phyloP scores from a whole-genome alignment of 2,797 vertebrate species.

The Sebastes hopkinsi region DNA sequence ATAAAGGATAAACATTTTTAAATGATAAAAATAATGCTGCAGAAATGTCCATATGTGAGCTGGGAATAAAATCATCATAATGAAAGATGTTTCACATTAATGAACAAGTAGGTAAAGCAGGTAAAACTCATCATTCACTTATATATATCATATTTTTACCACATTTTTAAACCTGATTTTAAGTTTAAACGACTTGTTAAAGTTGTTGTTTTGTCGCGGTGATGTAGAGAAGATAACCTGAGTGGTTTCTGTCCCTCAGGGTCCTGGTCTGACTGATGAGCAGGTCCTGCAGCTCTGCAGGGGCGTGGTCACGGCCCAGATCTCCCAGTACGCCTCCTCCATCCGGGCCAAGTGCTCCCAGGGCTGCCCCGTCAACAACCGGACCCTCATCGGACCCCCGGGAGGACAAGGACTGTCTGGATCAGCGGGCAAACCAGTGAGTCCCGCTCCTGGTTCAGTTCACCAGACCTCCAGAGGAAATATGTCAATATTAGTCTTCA shows the following conservation, averaged over 20 bases:
- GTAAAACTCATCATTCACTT: no score
- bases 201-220: neutral
- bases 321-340: slow-evolving; percentile 82
- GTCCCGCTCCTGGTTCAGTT: slow-evolving; percentile 16
- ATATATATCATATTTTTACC: neutral
- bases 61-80: no score
- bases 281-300: slow-evolving; percentile 85
- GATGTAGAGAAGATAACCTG: neutral
- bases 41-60: neutral
- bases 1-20: neutral
- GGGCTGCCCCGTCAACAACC: slow-evolving; percentile 84
- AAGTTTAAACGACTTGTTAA: no score
- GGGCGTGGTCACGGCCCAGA: slow-evolving; percentile 81
- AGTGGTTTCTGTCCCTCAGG: slow-evolving; percentile 70
- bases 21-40: neutral
- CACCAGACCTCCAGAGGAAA: neutral
- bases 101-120: no score
- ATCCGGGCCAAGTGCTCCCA: slow-evolving; percentile 81
- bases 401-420: slow-evolving; percentile 69
- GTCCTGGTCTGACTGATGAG: slow-evolving; percentile 82
- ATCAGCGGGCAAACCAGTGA: slow-evolving; percentile 74
- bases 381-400: slow-evolving; percentile 80
- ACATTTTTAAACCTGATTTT: neutral
- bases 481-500: neutral
- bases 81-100: no score